phyloP scores from a whole-genome alignment of 2,797 vertebrate genomes.

The Ficedula albicollis region DNA sequence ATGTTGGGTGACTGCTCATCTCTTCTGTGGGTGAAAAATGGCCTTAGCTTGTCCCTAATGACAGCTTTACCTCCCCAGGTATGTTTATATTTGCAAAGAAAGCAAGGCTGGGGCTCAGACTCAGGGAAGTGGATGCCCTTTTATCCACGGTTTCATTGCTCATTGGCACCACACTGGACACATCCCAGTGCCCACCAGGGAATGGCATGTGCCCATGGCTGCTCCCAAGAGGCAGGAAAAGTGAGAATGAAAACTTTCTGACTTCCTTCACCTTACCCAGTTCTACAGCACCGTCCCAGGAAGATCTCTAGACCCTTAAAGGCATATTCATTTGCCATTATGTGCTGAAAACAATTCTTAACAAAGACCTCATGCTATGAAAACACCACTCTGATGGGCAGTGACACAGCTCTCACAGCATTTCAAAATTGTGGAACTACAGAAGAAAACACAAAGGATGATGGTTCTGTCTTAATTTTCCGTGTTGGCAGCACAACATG shows the following conservation, averaged over 20 bases:
- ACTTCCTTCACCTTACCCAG: not conserved
- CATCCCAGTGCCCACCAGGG: not conserved
- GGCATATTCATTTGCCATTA: not conserved
- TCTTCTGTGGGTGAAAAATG: not conserved
- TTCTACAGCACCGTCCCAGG: not conserved
- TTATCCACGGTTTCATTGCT: fast-evolving
- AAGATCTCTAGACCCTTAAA: not conserved
- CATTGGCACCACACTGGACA: not conserved
- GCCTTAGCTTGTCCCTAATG: not conserved
- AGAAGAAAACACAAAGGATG: not conserved
- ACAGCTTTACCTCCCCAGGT: not conserved
- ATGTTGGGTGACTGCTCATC: not conserved
- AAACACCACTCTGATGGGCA: not conserved
- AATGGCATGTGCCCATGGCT: fast-evolving
- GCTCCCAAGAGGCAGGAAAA: not conserved
- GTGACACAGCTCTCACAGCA: not conserved
- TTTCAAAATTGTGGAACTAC: not conserved
- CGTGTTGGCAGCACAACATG: not conserved
- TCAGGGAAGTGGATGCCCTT: not conserved
- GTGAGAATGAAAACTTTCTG: not conserved
- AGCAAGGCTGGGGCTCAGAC: not conserved
- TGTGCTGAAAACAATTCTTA: not conserved
- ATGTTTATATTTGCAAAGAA: not conserved
- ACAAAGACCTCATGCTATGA: not conserved
- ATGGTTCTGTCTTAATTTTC: not conserved